Percentiles rank a stretch among this genome's conserved stretches.
Evolutionary conservation across 2,113 vertebrate genomes (phyloP).

Genomic region (Halichoeres trimaculatus): DNA sequence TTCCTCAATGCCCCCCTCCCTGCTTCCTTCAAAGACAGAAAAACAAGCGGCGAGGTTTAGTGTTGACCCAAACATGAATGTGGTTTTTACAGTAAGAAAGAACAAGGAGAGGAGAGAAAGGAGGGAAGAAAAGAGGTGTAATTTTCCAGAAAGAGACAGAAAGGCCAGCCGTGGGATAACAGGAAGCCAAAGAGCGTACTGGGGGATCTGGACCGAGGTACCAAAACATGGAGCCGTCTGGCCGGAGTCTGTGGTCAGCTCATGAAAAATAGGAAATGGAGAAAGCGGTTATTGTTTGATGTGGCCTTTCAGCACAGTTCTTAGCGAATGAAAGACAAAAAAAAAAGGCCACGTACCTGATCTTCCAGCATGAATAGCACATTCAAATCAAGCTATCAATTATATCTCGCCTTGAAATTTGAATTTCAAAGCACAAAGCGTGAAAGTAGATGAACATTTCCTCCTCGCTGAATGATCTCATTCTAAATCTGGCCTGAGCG

Average conservation of each 20-base stretch:
- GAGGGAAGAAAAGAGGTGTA: constrained; percentile 18
- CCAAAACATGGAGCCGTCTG: constrained; percentile 79
- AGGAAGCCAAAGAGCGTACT: constrained; percentile 74
- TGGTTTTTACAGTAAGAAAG: constrained; percentile 60
- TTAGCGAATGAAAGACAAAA: constrained; percentile 31
- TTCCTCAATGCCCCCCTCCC: neutral
- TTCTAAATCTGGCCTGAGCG: constrained; percentile 25
- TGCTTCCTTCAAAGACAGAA: constrained; percentile 41
- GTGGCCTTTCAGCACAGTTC: constrained; percentile 36
- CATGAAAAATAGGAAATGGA: constrained; percentile 52
- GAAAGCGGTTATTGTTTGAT: constrained; percentile 47
- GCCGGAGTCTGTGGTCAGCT: constrained; percentile 84
- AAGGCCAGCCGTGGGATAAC: constrained; percentile 70
- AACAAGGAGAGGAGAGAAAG: constrained; percentile 36
- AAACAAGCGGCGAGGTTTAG: constrained; percentile 42
- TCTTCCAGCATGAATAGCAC: constrained; percentile 1
- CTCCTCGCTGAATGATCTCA: constrained; percentile 49
- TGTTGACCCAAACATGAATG: constrained; percentile 70
- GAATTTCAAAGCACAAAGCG: constrained; percentile 34
- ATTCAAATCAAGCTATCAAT: constrained; percentile 44
- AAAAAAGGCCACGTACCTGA: constrained; percentile 22
- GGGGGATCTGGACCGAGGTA: constrained; percentile 69
- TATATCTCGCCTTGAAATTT: constrained; percentile 19
- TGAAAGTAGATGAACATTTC: constrained; percentile 29
- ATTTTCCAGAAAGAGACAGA: constrained; percentile 62